phyloP scores from a whole-genome alignment of 2,113 vertebrate genomes.

The Lagopus leucura region DNA sequence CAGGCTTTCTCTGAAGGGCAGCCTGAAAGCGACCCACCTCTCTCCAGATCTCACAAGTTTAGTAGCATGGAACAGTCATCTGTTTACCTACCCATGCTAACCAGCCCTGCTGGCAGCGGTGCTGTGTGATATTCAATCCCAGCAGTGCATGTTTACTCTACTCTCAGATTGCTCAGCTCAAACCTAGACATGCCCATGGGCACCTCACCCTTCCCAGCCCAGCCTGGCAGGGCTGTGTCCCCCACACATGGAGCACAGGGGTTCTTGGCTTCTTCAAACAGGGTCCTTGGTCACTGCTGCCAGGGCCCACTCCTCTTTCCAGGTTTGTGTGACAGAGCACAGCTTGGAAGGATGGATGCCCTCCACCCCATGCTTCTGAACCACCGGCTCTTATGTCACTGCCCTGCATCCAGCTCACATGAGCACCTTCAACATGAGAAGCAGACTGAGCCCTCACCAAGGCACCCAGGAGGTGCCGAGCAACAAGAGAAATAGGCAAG shows the following conservation, averaged over 20 bases:
- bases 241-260: rapidly evolving
- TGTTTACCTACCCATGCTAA: conserved; percentile 22
- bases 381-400: not conserved
- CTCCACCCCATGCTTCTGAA: not conserved
- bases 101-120: not conserved
- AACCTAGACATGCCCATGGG: not conserved
- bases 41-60: not conserved
- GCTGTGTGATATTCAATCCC: not conserved
- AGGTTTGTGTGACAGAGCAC: not conserved
- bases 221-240: not conserved
- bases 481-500: not conserved
- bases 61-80: conserved; percentile 12
- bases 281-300: not conserved
- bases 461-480: not conserved
- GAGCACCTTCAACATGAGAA: not conserved
- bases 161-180: not conserved
- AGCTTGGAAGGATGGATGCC: not conserved
- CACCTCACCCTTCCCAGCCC: not conserved
- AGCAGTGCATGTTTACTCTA: not conserved
- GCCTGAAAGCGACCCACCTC: not conserved
- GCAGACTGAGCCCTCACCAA: not conserved
- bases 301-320: not conserved
- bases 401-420: not conserved
- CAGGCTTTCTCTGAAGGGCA: not conserved
- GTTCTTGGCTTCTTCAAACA: not conserved